phyloP scores from a whole-genome alignment of 2,113 vertebrate species.

The Brachionichthys hirsutus region DNA sequence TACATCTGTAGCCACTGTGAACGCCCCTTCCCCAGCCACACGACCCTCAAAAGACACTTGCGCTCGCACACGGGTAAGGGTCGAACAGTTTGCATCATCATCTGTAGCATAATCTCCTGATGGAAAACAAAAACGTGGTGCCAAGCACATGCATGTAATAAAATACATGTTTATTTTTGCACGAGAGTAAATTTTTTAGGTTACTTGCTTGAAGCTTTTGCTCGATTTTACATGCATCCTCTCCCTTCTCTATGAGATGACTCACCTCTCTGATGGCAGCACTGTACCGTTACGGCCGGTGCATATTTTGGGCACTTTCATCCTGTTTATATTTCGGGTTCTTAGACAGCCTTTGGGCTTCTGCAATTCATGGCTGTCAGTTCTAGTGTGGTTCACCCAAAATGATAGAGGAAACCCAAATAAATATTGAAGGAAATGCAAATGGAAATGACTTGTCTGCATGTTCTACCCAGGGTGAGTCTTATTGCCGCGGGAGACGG shows the following conservation, averaged over 20 bases:
- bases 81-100: neutral
- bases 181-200: conserved; percentile 59
- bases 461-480: conserved; percentile 71
- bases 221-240: conserved; percentile 63
- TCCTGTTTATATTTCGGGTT: conserved; percentile 76
- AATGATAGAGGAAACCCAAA: conserved; percentile 74
- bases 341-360: conserved; percentile 73
- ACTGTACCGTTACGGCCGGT: conserved; percentile 73
- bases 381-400: conserved; percentile 72
- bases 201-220: conserved; percentile 60
- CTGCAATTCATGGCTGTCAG: conserved; percentile 74
- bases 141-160: conserved; percentile 24
- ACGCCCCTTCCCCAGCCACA: conserved; percentile 98
- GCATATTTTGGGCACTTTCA: conserved; percentile 76
- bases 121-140: conserved; percentile 8
- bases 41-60: conserved; percentile 95
- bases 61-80: conserved; percentile 93
- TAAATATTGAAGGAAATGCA: conserved; percentile 77
- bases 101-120: conserved; percentile 16
- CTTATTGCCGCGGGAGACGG: conserved; percentile 68
- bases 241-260: conserved; percentile 63
- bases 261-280: conserved; percentile 73
- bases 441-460: conserved; percentile 77
- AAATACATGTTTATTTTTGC: conserved; percentile 49
- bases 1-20: conserved; percentile 99